Evolutionary conservation across 1,140 invertebrate species (phyloP), one percentile per base, ranked within the genome.

Genomic region (Gerris buenoi): DNA sequence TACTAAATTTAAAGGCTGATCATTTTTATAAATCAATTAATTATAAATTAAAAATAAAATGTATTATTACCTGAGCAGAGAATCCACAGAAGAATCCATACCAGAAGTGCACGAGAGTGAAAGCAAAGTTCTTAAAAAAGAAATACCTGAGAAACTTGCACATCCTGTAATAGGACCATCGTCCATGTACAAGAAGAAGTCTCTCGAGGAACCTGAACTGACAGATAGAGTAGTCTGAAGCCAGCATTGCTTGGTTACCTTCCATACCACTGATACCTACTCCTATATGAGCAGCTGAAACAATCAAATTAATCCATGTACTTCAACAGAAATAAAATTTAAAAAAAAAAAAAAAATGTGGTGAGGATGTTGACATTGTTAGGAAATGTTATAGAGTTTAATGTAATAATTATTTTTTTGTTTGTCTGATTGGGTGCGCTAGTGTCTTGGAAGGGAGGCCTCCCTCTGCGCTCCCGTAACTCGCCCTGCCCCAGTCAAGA

Each of bases 111-210:
- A 95, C 97, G 27, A 99, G 80, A 18, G 97, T 99, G 79, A 98
- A 98, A 67, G 96, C 95, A 83, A 99, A 98, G 79, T 99, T 99
- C 80, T 99, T 99, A 81, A 98, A 99, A 85, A 99, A 99, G 84
- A 99, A 99, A 79, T 99, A 98, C 69, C 91, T 82, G 62, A 99
- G 83, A 80, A 99, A 99, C 84, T 98, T 99, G 81, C 91, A 95
- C 95, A 99, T 98, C 73, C 97, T 80, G 77, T 89, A 91, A 73
- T 91, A 93, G 0, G 95, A 98, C 96, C 95, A 99, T 72, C 97
- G 85, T 27, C 97, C 97, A 80, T 99, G 97, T 15, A 99, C 96
- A 57, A 99, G 82, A 25, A 99, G 81, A 22, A 99, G 81, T 57
- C 96, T 83, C 80, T 99, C 94, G 57, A 99, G 81, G 78, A 92